Conservation (phyloP, 2,113 vertebrate species). For the Miniopterus natalensis region DNA sequence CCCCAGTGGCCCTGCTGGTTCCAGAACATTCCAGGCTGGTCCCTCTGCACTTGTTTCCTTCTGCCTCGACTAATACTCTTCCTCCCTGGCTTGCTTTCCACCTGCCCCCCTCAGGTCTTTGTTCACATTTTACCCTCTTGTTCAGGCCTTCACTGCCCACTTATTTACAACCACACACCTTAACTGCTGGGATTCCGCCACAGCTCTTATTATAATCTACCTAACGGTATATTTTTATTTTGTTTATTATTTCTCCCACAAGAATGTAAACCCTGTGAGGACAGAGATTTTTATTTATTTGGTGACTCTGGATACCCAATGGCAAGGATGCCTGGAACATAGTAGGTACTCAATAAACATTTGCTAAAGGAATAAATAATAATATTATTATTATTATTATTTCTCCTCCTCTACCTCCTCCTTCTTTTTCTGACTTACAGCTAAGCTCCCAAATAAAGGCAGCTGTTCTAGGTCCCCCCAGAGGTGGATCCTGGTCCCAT, state of each 20-base stretch:
- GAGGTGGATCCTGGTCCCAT: not conserved
- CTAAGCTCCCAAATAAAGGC: not conserved
- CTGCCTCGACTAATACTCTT: not conserved
- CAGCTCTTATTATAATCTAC: not conserved
- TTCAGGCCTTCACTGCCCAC: not conserved
- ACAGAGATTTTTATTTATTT: slow-evolving; percentile 28
- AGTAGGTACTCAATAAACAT: not conserved
- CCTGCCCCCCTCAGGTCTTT: not conserved
- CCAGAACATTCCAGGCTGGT: not conserved
- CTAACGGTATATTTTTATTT: not conserved
- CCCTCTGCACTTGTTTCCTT: not conserved
- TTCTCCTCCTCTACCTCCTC: not conserved
- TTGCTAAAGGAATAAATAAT: not conserved
- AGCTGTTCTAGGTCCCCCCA: not conserved
- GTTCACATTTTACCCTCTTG: not conserved
- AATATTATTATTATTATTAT: not conserved
- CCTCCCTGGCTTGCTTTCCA: not conserved
- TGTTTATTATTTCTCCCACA: not conserved
- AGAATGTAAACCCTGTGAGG: not conserved
- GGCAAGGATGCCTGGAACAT: not conserved
- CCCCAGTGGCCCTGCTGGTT: not conserved
- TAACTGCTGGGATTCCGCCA: not conserved
- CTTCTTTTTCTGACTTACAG: not conserved
- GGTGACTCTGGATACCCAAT: not conserved
- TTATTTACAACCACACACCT: not conserved